These are phyloP conservation scores for Sepioteuthis lessoniana DNA, from an alignment of 2,888 invertebrate species.

Conservation along the genomic window DNA sequence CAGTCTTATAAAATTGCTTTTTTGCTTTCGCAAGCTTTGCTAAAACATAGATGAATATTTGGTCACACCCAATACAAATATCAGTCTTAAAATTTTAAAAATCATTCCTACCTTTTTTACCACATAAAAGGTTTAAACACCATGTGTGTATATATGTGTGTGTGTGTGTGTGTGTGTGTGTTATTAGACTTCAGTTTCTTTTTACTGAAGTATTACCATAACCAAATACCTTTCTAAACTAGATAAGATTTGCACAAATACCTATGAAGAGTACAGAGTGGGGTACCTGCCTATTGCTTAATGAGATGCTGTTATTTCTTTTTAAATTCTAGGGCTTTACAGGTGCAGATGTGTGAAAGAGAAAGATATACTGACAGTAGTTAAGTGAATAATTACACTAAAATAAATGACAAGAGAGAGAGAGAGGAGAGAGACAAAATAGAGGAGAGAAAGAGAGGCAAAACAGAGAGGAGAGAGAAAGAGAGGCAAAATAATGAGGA, in stretches of 20 bases:
- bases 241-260: neutral
- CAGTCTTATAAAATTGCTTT: neutral
- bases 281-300: neutral
- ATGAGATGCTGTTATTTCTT: neutral
- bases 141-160: neutral
- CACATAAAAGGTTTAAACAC: neutral
- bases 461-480: too few relatives aligned
- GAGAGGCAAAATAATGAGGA: too few relatives aligned
- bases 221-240: neutral
- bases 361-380: neutral
- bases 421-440: too few relatives aligned
- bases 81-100: neutral
- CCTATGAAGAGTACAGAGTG: neutral
- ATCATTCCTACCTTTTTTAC: neutral
- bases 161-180: neutral
- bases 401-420: too few relatives aligned
- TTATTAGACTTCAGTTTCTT: neutral
- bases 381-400: neutral
- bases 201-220: neutral
- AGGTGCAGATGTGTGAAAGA: neutral
- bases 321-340: neutral
- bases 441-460: too few relatives aligned
- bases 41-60: neutral
- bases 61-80: neutral
- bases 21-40: neutral